Conservation (phyloP, 2,113 vertebrate genomes). For the Mesoclemmys tuberculata region DNA sequence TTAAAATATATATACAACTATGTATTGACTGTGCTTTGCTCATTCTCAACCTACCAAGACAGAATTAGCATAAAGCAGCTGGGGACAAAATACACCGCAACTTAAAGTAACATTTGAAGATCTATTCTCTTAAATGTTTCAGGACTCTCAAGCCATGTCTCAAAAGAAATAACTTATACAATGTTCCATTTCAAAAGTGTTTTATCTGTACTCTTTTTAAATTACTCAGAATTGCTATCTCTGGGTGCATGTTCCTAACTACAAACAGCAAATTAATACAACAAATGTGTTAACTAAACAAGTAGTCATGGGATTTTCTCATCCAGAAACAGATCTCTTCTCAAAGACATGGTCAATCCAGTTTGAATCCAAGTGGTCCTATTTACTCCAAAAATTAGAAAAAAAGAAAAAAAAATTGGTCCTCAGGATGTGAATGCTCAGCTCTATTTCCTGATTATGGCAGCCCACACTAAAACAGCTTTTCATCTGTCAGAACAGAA, state of each 20-base stretch:
- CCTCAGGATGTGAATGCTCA: neutral
- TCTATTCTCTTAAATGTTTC: neutral
- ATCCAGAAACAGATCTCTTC: neutral
- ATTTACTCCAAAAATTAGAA: neutral
- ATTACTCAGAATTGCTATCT: neutral
- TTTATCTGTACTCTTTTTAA: neutral
- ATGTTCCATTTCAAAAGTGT: neutral
- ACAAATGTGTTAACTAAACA: neutral
- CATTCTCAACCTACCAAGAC: neutral
- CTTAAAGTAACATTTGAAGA: neutral
- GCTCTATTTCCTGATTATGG: neutral
- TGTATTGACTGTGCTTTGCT: neutral
- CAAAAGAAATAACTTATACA: neutral
- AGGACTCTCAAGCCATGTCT: neutral
- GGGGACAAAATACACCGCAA: neutral
- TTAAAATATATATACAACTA: neutral
- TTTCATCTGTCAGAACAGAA: neutral
- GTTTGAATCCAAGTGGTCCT: neutral
- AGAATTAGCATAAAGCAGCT: neutral
- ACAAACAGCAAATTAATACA: neutral
- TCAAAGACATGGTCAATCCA: neutral
- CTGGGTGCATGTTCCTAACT: neutral
- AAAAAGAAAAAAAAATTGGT: neutral
- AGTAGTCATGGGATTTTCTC: accelerated
- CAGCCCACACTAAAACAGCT: neutral